These are phyloP conservation scores for Brienomyrus brachyistius DNA, from an alignment of 2,113 vertebrate genomes.

Conservation along the genomic window DNA sequence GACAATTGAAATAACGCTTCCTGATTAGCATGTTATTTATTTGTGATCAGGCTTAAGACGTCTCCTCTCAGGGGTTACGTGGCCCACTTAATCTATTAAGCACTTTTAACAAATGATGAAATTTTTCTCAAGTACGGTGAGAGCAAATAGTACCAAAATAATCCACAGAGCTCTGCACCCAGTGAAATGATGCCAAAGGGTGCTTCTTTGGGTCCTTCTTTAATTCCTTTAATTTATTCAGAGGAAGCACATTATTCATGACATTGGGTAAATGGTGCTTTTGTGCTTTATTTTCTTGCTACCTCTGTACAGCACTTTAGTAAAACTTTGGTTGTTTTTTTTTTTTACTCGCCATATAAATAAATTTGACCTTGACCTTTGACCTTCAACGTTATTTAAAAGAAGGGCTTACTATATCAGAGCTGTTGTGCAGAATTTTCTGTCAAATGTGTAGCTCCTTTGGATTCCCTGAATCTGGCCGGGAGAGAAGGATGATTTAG, in stretches of 20 bases:
- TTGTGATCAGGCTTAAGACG: background rate
- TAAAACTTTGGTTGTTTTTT: background rate
- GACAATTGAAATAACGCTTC: background rate
- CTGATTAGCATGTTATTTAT: background rate
- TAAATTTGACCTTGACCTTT: background rate
- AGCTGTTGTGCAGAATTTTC: background rate
- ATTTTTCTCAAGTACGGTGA: background rate
- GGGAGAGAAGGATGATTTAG: background rate
- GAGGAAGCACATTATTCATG: background rate
- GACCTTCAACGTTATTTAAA: background rate
- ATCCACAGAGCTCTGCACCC: background rate
- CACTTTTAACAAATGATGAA: background rate
- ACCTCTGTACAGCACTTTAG: background rate
- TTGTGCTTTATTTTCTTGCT: background rate
- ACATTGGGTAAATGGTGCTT: background rate
- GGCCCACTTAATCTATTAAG: background rate
- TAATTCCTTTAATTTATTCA: conserved; percentile 3
- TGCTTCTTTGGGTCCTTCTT: background rate
- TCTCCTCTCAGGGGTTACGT: background rate
- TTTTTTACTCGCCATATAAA: background rate
- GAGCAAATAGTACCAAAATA: background rate
- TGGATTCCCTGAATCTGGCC: background rate
- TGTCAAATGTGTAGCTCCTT: background rate
- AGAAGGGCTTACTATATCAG: background rate
- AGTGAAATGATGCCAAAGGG: background rate